Base-by-base conservation (phyloP, 2,113 vertebrate species). In the Carassius carassius region DNA sequence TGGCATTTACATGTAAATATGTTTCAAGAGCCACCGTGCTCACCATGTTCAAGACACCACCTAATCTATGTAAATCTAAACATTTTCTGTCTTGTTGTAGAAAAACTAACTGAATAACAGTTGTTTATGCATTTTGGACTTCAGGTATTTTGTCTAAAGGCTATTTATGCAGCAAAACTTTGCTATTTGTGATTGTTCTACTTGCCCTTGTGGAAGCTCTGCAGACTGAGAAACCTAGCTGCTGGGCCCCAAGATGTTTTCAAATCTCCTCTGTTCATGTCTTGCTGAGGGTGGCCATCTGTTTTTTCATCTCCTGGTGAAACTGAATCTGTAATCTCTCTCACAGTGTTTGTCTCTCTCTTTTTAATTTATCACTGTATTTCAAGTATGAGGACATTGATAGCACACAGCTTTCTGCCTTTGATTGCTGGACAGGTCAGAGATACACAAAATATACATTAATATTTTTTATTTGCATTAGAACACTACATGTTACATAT, bases 231-330 rank as follows among this genome's bases (percentile, higher is more conserved):
- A 84, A 84, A 81, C 49, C 87, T 81, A 89, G 91, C 87, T 83
- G 90, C 91, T 90, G 86, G 87, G 91, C 89, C 89, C 92, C 92
- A 93, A 94, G 92, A 94, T 93, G 92, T 92, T 93, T 93, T 91
- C 90, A 91, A 88, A 92, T 91, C 91, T 92, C 89, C 67, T 90
- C 91, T 86, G 89, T 92, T 91, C 91, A 93, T 92, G 91, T 94
- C 92, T 92, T 92, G 92, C 92, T 92, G 92, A 90, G 92, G 92
- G 88, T 87, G 90, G 90, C 92, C 93, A 94, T 94, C 93, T 94
- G 93, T 90, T 92, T 93, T 86, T 87, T 87, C 87, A 85, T 90
- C 90, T 92, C 92, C 92, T 92, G 90, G 80, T 88, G 88, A 87
- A 87, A 87, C 87, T 73, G 88, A 82, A 89, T 85, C 87, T 91